Base-by-base conservation (phyloP, 2,888 invertebrate species). In the Hirtodrosophila cameraria region DNA sequence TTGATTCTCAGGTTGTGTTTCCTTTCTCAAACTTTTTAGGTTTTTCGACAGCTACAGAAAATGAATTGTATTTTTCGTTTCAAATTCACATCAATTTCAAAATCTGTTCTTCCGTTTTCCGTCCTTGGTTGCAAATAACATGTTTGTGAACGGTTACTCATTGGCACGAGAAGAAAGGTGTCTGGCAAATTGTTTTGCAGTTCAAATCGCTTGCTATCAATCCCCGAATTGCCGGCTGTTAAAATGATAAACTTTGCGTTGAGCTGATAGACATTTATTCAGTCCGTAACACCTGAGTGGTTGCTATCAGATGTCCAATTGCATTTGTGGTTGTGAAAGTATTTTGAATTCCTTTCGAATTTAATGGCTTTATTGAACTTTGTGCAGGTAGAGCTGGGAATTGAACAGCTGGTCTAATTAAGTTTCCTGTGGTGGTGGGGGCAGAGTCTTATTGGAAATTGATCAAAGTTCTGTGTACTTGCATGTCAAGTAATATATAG, bases 241-340 rank as follows among this genome's bases (percentile, higher is more conserved):
- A 76, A 85, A 81, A 77, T 78, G 78, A 85, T 81, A 74, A 77
- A 85, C 64, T 62, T 39, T 66, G 45, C 49, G 48, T 55, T 68
- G 55, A 54, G 35, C 23, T 45, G 30, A 55, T 41, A 45, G 66
- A 57, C 57, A 52, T 53, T 7, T n/a, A 33, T 66, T 63, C 35
- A 27, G 46, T 38, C 31, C n/a, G n/a, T n/a, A n/a, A n/a, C 66
- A 69, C 53, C 58, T 58, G 25, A 46, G 16, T 9, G 11, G n/a
- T n/a, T n/a, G n/a, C n/a, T 23, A n/a, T n/a, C n/a, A n/a, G n/a
- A n/a, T n/a, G n/a, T 8, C 7, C 2, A 1, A 6, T 23, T 6
- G 8, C 7, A 16, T 33, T 38, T 49, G 68, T 20, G 73, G 53
- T 46, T 54, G 31, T 5, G 5, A 7, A 12, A n/a, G 27, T 57